Base-by-base conservation (phyloP, 2,888 invertebrate genomes). In the Ormyrus rosae region DNA sequence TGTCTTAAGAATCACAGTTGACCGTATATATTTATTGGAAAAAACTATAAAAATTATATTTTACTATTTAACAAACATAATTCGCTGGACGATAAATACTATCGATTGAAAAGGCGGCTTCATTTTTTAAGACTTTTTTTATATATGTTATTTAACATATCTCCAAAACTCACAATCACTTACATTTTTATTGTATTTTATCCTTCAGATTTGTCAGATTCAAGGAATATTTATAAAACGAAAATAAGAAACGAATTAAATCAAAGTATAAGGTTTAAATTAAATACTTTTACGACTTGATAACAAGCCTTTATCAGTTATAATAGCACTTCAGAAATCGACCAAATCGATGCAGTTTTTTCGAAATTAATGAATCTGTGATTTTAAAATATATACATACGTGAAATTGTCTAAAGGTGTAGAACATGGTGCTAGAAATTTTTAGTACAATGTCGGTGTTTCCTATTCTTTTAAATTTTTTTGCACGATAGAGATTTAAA, bases 311-410 rank as follows among this genome's bases (percentile, higher is more conserved):
- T 71, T 61, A 60, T 8, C 58, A 63, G 53, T 63, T 63, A 9
- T 53, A 53, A 72, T 63, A 10, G 6, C 58, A 46, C 11, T 84
- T 70, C 75, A 83, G 80, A 55, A 11, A 64, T 64, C 83, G 34
- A 34, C 34, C 34, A 34, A 34, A 34, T 34, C 34, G 34, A 34
- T 83, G 83, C 60, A 82, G 83, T 84, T 83, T 81, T 83, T 86
- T 84, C 83, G 84, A 84, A 85, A 86, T 85, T 85, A 82, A 83
- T 86, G 84, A 84, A 81, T 87, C 87, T 86, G 88, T 86, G 87
- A 86, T 86, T 81, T 71, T 61, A 73, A 79, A 70, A 61, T 53
- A 50, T 53, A 45, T 82, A 76, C 80, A 65, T 61, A 78, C 69
- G 65, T 45, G 60, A 63, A 61, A 78, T 75, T 71, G 65, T 69